Conservation (phyloP, 2,888 invertebrate species). For the Pandemis cinnamomeana region DNA sequence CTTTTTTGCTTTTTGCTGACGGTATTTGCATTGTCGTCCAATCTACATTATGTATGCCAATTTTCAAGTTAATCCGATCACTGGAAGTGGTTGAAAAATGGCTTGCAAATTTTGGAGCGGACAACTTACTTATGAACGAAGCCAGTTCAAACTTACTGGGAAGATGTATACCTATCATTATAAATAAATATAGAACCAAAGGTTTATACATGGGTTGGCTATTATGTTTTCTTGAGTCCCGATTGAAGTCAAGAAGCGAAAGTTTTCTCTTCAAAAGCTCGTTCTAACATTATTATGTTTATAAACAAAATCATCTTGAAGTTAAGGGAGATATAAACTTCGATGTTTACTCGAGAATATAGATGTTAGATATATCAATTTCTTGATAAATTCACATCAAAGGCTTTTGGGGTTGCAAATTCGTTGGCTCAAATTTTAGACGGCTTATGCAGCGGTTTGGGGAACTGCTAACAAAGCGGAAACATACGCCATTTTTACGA, state of each 20-base stretch:
- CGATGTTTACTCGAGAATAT: slow-evolving; percentile 30
- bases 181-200: too few relatives aligned
- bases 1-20: too few relatives aligned
- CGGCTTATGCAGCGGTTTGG: slow-evolving; percentile 32
- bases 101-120: too few relatives aligned
- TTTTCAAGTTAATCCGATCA: too few relatives aligned
- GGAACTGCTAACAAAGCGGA: slow-evolving; percentile 12
- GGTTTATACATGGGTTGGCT: too few relatives aligned
- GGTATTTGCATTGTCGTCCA: too few relatives aligned
- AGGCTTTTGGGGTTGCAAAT: slow-evolving; percentile 31
- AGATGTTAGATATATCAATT: slow-evolving; percentile 32
- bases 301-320: slow-evolving; percentile 38
- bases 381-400: slow-evolving; percentile 39
- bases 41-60: too few relatives aligned
- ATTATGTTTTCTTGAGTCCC: background rate
- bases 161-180: too few relatives aligned
- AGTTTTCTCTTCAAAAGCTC: slow-evolving; percentile 19
- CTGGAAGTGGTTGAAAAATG: too few relatives aligned
- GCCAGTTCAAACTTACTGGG: too few relatives aligned
- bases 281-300: slow-evolving; percentile 33
- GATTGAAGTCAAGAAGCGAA: slow-evolving; percentile 8
- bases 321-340: slow-evolving; percentile 35
- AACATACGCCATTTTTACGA: background rate
- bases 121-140: too few relatives aligned
- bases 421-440: slow-evolving; percentile 19